Conservation (phyloP, 1,140 invertebrate species). For the Holotrichia oblita region DNA sequence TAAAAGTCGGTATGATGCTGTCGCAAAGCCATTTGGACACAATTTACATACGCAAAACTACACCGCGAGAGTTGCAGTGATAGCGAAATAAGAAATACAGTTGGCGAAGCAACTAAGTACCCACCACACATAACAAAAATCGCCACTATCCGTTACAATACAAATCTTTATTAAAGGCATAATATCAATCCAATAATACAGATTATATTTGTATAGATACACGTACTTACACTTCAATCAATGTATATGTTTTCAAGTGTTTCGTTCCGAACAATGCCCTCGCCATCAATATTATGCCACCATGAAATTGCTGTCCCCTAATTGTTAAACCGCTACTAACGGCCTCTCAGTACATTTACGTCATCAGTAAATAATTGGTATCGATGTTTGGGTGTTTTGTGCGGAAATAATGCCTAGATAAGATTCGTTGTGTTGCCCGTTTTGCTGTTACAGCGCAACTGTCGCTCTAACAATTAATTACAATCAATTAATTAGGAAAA, state of each 20-base stretch:
- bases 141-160: too few species aligned
- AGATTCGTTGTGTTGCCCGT: not conserved
- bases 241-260: not conserved
- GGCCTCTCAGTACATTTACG: not conserved
- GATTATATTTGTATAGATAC: not conserved
- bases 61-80: too few species aligned
- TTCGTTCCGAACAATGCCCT: not conserved
- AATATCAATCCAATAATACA: not conserved
- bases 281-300: not conserved
- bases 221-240: not conserved
- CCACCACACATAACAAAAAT: too few species aligned
- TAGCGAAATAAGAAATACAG: too few species aligned
- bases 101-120: too few species aligned
- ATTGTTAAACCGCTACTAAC: slow-evolving; percentile 2
- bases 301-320: not conserved
- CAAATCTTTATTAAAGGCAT: too few species aligned
- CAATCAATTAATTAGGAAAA: slow-evolving; percentile 10
- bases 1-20: too few species aligned
- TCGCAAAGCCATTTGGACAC: too few species aligned
- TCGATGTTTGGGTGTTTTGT: slow-evolving; percentile 5
- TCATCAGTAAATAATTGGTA: slow-evolving; percentile 5
- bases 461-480: not conserved
- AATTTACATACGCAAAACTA: too few species aligned
- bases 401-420: not conserved
- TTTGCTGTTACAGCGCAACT: not conserved